phyloP scores from a whole-genome alignment of 2,888 invertebrate genomes.

The Creontiades dilutus region DNA sequence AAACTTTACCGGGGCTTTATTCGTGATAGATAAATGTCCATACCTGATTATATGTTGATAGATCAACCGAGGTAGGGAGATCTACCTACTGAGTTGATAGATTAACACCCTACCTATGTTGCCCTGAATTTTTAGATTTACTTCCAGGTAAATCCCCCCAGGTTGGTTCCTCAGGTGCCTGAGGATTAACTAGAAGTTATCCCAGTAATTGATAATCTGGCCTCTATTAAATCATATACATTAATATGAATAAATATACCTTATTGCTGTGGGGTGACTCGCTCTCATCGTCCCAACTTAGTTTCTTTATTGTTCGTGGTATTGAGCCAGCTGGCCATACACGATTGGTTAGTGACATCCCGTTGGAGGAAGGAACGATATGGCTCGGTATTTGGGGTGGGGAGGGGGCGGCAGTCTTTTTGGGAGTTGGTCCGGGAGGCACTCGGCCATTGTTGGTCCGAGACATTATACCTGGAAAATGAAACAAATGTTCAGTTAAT shows the following conservation, averaged over 20 bases:
- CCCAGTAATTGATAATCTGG: too few relatives aligned
- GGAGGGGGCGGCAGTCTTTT: conserved; percentile 77
- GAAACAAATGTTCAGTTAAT: background rate
- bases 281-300: conserved; percentile 87
- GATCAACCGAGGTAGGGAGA: too few relatives aligned
- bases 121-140: too few relatives aligned
- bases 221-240: too few relatives aligned
- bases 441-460: conserved; percentile 79
- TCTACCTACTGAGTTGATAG: too few relatives aligned
- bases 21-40: too few relatives aligned
- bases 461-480: conserved; percentile 79
- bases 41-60: too few relatives aligned
- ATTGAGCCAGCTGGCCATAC: conserved; percentile 85
- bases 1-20: too few relatives aligned
- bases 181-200: too few relatives aligned
- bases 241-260: conserved; percentile 62
- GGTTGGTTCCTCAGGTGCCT: too few relatives aligned
- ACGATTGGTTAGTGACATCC: conserved; percentile 73
- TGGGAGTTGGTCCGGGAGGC: conserved; percentile 78
- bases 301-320: conserved; percentile 86
- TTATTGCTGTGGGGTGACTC: conserved; percentile 76
- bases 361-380: conserved; percentile 69
- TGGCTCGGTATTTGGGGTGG: conserved; percentile 77
- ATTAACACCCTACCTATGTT: too few relatives aligned
- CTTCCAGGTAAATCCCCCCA: too few relatives aligned